Evolutionary conservation across 2,113 vertebrate species (phyloP), one percentile per base, ranked within the genome.

Genomic region (Lathamus discolor): DNA sequence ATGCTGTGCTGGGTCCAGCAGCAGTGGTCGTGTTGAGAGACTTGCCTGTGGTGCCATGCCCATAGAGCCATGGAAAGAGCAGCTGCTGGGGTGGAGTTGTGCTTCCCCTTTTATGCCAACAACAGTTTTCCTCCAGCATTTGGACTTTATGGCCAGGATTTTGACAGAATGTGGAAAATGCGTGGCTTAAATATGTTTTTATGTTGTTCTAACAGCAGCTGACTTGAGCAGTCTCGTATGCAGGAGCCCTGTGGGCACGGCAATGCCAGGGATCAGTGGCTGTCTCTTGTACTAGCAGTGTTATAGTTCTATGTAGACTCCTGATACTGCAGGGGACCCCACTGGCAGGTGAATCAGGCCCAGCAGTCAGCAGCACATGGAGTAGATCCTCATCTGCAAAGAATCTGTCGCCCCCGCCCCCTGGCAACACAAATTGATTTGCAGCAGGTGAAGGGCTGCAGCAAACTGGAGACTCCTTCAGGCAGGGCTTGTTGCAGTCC

Each of bases 391-490:
- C n/a, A 17, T 24, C 64, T 92, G n/a, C 59, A 28, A 43, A n/a
- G 39, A 63, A 31, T 41, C 27, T 29, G 9, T 54, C 2, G 17
- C 5, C 27, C 7, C 8, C 3, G 33, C 4, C 6, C 44, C 91
- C 96, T 95, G 97, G 92, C 92, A 76, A 89, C 67, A 7, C 93
- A 88, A 67, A 95, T 93, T 3, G 76, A 95, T 19, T 93, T 88
- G 13, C 83, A 28, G 27, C 95, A 97, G 97, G 97, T 97, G 78
- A 97, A 84, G 49, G 61, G 15, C 39, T 43, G 51, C 51, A 68
- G 33, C 49, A 70, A 35, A 31, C 23, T 10, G 6, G 28, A 75
- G 63, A 31, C 22, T 37, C 18, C 73, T 74, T 77, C 39, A 25
- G 33, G 27, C n/a, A 23, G 41, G 73, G 35, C 35, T 86, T 55